A percentile compares a stretch with the other conserved stretches of the same genome.
These are phyloP conservation scores for Listronotus oregonensis DNA, from an alignment of 1,140 invertebrate species.

Conservation along the genomic window DNA sequence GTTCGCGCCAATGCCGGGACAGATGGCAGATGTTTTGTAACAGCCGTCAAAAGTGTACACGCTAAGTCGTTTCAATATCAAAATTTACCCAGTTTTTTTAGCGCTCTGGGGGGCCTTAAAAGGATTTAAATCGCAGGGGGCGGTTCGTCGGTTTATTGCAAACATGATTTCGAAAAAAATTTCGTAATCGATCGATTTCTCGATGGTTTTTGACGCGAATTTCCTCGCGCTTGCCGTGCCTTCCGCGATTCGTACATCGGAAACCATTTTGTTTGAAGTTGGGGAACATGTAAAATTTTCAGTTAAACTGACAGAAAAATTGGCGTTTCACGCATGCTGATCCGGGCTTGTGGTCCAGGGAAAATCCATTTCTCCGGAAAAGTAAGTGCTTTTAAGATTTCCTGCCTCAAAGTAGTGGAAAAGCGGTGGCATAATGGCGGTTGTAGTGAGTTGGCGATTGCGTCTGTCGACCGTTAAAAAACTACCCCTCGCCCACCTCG, in stretches of 20 bases:
- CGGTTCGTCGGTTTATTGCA: background rate
- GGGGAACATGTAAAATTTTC: conserved; percentile 49
- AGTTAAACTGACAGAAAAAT: conserved; percentile 32
- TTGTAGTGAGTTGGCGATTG: conserved; percentile 27
- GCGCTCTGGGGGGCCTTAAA: conserved; percentile 19
- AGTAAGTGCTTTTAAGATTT: conserved; percentile 33
- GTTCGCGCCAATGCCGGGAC: conserved; percentile 56
- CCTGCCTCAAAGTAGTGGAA: conserved; percentile 18
- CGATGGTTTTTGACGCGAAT: conserved; percentile 43
- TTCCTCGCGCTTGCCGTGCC: conserved; percentile 42
- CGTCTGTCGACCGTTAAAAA: conserved; percentile 32
- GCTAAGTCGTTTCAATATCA: conserved; percentile 22
- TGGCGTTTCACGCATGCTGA: conserved; percentile 15
- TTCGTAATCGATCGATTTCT: conserved; percentile 26
- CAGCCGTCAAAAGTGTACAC: conserved; percentile 41
- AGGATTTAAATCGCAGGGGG: conserved; percentile 9
- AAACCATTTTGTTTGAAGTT: conserved; percentile 53
- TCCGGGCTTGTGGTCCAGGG: conserved; percentile 15
- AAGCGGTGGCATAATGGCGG: conserved; percentile 42
- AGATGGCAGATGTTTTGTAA: conserved; percentile 57
- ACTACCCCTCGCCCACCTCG: conserved; percentile 23
- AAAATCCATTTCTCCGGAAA: conserved; percentile 11
- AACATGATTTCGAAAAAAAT: conserved; percentile 22
- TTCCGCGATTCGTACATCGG: conserved; percentile 45
- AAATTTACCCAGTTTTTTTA: conserved; percentile 32